Evolutionary conservation across 2,888 invertebrate species (phyloP).

Genomic region (Melanotus villosus): DNA sequence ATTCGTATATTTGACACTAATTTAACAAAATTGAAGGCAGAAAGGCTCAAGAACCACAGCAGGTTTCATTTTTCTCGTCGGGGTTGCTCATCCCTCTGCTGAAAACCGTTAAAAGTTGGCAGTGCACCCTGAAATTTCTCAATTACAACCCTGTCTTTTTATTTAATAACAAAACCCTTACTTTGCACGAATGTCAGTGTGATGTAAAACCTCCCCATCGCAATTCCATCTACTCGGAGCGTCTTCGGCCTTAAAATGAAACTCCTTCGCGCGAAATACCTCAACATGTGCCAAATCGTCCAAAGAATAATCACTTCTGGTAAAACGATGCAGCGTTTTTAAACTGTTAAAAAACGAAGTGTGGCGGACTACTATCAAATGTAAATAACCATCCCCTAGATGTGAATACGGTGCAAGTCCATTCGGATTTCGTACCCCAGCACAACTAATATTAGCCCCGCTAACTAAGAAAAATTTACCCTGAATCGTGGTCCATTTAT

Average conservation of each 20-base stretch:
- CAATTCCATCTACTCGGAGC: conserved; percentile 83
- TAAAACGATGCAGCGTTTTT: conserved; percentile 76
- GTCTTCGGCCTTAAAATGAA: conserved; percentile 74
- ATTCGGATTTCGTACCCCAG: conserved; percentile 80
- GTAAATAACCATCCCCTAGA: conserved; percentile 84
- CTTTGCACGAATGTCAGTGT: conserved; percentile 77
- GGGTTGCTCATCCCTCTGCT: conserved; percentile 69
- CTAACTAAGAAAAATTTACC: conserved; percentile 86
- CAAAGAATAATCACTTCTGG: conserved; percentile 75
- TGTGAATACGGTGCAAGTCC: conserved; percentile 86
- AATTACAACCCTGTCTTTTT: neutral
- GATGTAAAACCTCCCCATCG: conserved; percentile 82
- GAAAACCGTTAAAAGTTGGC: conserved; percentile 80
- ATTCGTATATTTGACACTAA: too few species aligned
- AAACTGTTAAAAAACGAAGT: conserved; percentile 82
- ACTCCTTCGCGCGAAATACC: conserved; percentile 80
- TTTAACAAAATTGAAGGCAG: too few species aligned
- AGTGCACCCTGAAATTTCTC: conserved; percentile 74
- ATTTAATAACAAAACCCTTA: conserved; percentile 54
- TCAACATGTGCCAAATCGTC: conserved; percentile 84
- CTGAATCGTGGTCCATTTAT: conserved; percentile 73
- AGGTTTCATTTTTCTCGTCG: neutral
- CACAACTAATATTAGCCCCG: conserved; percentile 83
- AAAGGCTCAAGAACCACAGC: neutral
- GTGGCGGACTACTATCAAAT: conserved; percentile 81